Evolutionary conservation across 2,797 vertebrate species (phyloP).

Genomic region (Graptemys geographica): DNA sequence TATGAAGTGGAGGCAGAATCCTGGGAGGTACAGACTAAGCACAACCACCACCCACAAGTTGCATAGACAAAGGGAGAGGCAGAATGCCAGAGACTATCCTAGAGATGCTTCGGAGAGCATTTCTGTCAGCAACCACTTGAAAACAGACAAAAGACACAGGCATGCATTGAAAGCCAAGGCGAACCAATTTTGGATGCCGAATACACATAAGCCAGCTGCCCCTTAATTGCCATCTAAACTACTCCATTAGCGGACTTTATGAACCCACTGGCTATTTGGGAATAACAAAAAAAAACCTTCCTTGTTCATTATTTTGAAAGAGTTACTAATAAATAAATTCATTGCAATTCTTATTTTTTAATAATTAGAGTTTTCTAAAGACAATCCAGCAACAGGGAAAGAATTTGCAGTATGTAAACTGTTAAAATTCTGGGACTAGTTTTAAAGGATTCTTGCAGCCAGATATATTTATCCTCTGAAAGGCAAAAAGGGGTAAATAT

Average conservation of each 20-base stretch:
- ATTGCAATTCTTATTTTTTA: background rate
- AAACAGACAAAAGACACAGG: background rate
- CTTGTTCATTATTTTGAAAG: background rate
- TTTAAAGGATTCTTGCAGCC: background rate
- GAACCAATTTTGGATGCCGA: background rate
- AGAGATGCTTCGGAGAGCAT: background rate
- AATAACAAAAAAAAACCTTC: background rate
- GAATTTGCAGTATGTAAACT: background rate
- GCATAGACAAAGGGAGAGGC: background rate
- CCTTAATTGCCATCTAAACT: background rate
- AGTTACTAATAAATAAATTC: background rate
- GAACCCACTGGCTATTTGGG: background rate
- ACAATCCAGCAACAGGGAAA: background rate
- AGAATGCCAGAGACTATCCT: background rate
- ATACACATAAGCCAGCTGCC: background rate
- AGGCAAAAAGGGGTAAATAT: background rate
- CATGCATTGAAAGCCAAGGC: background rate
- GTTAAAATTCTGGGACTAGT: background rate
- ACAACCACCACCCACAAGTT: background rate
- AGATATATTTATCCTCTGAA: background rate
- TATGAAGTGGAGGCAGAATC: background rate
- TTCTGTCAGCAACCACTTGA: background rate
- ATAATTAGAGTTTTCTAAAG: background rate
- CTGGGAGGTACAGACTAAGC: background rate
- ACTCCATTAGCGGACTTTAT: background rate